Base-by-base conservation (phyloP, 92 coral and sea anemone species). In the Virgularia gustaviana region DNA sequence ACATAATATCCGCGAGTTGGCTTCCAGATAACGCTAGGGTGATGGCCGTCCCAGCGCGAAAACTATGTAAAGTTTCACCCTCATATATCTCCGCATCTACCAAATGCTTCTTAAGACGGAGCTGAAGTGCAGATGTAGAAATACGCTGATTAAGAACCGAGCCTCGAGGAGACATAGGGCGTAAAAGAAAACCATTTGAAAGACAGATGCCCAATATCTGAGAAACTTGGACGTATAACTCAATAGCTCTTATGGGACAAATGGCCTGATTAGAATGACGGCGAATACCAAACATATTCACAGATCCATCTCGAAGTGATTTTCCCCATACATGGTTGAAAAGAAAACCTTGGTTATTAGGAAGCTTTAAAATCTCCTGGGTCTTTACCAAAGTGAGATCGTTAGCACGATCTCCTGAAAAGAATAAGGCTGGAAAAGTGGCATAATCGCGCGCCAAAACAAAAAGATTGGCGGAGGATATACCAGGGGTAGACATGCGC, bases 31-130 rank as follows among this genome's bases (percentile, higher is more conserved):
- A 25, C 36, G 74, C 78, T 38, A 72, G 15, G 58, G 78, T 58
- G 70, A 71, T 72, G 47, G 78, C 70, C 11, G 58, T 24, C 43
- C 75, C 78, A 60, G 44, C 47, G 27, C 78, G 55, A 72, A 72
- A 57, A 60, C 78, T 58, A 38, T 72, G 78, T 35, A 72, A 28
- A 31, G 78, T 72, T 56, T 72, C 78, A 11, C 74, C 74, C 18
- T 72, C 64, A 29, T 70, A 70, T 25, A 49, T 53, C 15, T 20
- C 18, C 24, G 68, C 6, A 23, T 55, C 35, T 22, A 8, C 45
- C n/a, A n/a, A n/a, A n/a, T n/a, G n/a, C n/a, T n/a, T n/a, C n/a
- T n/a, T n/a, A n/a, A n/a, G n/a, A 43, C 62, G 24, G 15, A 25
- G 24, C 53, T 25, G 45, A 36, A 42, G 39, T 39, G 51, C 32